Conservation (phyloP, 2,888 invertebrate species). For the Frankliniella intonsa region DNA sequence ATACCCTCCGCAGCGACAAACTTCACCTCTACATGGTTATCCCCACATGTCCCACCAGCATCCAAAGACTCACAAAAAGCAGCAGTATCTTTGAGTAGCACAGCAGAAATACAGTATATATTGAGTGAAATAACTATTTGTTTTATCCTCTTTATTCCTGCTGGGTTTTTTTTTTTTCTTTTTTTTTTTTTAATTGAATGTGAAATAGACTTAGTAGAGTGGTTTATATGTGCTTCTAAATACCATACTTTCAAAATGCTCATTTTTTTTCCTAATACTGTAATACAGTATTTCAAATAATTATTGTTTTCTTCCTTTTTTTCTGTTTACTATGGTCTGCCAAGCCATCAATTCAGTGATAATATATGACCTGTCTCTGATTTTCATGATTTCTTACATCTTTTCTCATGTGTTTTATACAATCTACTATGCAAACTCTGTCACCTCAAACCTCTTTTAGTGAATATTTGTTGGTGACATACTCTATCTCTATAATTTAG, state of each 20-base stretch:
- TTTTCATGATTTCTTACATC: too few relatives aligned
- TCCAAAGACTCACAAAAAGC: slow-evolving; percentile 11
- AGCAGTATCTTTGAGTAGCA: not conserved
- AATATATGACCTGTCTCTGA: too few relatives aligned
- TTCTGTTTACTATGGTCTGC: too few relatives aligned
- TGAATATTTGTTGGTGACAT: not conserved
- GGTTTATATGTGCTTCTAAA: too few relatives aligned
- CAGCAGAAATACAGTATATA: not conserved
- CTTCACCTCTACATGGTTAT: not conserved
- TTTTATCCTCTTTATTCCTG: not conserved
- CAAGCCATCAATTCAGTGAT: too few relatives aligned
- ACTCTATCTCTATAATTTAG: not conserved
- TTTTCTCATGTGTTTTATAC: too few relatives aligned
- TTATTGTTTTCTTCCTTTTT: too few relatives aligned
- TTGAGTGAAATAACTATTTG: not conserved
- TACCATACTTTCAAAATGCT: not conserved
- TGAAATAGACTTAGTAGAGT: not conserved
- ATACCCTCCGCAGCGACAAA: not conserved
- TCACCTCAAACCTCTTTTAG: not conserved
- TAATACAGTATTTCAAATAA: too few relatives aligned
- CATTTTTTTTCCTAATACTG: not conserved
- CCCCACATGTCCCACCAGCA: not conserved
- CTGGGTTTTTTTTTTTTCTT: not conserved
- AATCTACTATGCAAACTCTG: too few relatives aligned
- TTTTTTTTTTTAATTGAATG: not conserved